Percentiles rank a stretch among this genome's conserved stretches.
Conservation (phyloP, 2,113 vertebrate species). For the Gavialis gangeticus region DNA sequence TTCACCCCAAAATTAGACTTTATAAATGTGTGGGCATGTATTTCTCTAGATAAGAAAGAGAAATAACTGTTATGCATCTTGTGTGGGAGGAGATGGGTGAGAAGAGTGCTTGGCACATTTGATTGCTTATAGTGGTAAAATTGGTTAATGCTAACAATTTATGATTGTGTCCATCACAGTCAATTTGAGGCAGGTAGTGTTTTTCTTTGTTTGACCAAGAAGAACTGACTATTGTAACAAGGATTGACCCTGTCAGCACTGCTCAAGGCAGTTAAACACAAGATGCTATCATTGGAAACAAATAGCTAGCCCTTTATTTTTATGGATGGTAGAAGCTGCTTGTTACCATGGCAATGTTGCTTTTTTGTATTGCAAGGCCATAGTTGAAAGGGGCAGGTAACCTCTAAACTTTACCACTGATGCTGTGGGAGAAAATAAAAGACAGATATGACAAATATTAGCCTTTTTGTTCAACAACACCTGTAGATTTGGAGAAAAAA, state of each 20-base stretch:
- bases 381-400: conserved; percentile 29
- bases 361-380: conserved; percentile 22
- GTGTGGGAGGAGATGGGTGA: not conserved
- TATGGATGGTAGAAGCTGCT: not conserved
- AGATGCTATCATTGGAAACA: conserved; percentile 55
- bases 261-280: conserved; percentile 35
- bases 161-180: not conserved
- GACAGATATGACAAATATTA: not conserved
- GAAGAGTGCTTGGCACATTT: not conserved
- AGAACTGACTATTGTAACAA: conserved; percentile 4
- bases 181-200: not conserved
- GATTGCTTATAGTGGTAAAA: not conserved
- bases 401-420: conserved; percentile 51
- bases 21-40: not conserved
- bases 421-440: not conserved
- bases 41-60: conserved; percentile 22
- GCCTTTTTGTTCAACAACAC: not conserved
- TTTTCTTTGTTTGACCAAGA: conserved; percentile 53
- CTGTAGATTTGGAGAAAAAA: not conserved
- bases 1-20: not conserved
- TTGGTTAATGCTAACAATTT: conserved; percentile 13
- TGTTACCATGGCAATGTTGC: conserved; percentile 44
- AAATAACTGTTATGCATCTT: not conserved
- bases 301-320: conserved; percentile 54
- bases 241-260: conserved; percentile 31